Evolutionary conservation across 2,888 invertebrate genomes (phyloP), one percentile per base, ranked within the genome.

Genomic region (Sinhomidia bicolor): DNA sequence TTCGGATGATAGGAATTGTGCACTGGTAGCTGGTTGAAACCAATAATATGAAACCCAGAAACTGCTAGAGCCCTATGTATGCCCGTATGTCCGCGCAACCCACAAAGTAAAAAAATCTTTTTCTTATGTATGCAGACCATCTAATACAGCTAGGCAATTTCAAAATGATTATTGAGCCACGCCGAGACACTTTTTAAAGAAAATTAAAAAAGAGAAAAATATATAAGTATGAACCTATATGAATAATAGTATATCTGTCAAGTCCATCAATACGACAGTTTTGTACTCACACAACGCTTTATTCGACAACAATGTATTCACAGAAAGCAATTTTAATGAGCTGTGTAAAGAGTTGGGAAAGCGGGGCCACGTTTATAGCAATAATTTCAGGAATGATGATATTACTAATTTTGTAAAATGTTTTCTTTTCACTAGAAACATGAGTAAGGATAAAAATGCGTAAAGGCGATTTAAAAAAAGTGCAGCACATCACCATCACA

Each of bases 351-450:
- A 51, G 17, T 17, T 10, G 41, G 17, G 68, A 41, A 68, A 68
- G 12, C 9, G 26, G 47, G 12, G 47, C 12, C n/a, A n/a, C 2
- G 1, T 36, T 76, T 32, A 76, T 76, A n/a, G 5, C 10, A 47
- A 23, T 47, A 65, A 20, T 85, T 85, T 85, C 41, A 62, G 71
- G 83, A 83, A 85, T 85, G 76, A 78, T 78, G 78, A 74, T 62
- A 78, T 32, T 74, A 54, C 62, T 71, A 71, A 65, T 71, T 83
- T 78, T 62, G 9, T 62, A 51, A 85, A 83, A 83, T 54, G 71
- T 83, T 83, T 83, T 62, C 76, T 78, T 76, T 85, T 85, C 74
- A 78, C 85, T 62, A 85, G 85, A 85, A 85, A 57, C 60, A 85
- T 85, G 85, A 85, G 85, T 85, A 85, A 85, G 85, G 76, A 54